Evolutionary conservation across 2,113 vertebrate genomes (phyloP), one percentile per base, ranked within the genome.

Genomic region (Notechis scutatus): DNA sequence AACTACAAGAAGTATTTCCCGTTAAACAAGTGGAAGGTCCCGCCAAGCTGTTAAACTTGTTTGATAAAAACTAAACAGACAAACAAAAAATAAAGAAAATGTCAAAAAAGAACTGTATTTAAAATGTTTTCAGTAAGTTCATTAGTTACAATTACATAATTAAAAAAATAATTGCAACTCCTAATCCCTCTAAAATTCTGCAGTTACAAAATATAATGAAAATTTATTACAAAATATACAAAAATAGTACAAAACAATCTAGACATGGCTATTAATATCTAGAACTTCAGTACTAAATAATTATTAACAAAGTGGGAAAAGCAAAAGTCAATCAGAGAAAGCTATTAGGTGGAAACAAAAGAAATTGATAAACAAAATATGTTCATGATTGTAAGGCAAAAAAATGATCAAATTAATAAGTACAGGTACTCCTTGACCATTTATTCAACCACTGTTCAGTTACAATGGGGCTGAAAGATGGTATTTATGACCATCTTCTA

Each of bases 11-110:
- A 3, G 97, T 74, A 29, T 97, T 98, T 86, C 98, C 97, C 7
- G 97, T 96, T 0, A 98, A 98, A 94, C 98, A 97, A 26, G 97
- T 94, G 50, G 98, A 99, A 23, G 96, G 96, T 54, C 94, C 94
- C 64, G 97, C 96, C 87, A 97, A 91, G 74, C 93, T 89, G 42
- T 95, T 92, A 92, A 92, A 92, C 69, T 97, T 98, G 74, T 93
- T 96, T 89, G 98, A 96, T 59, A 95, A 87, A 94, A 98, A 95
- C 98, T 99, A 95, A 94, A 96, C 90, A 85, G 23, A 94, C 93
- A 94, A 64, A 69, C 64, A 69, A 29, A 11, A 42, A 54, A 74
- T 26, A 29, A 96, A 91, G 23, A 59, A 87, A 93, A 20, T 8
- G 47, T 90, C n/a, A 57, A 85, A 50, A 81, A 57, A 59, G 23